Evolutionary conservation across 2,888 invertebrate genomes (phyloP).

Genomic region (Atrina japonica): DNA sequence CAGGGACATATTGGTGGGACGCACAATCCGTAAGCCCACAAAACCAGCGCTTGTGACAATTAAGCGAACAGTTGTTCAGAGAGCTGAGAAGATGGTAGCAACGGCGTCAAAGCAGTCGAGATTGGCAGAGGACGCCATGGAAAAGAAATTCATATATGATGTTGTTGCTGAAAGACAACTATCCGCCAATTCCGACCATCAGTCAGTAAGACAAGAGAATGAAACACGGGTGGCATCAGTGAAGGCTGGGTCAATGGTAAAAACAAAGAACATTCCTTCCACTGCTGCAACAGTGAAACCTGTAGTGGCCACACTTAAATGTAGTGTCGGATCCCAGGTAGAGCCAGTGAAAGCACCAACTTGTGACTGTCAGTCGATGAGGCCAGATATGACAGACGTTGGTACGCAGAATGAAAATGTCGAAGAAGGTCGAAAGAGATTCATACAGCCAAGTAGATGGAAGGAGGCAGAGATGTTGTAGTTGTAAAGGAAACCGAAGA

Average conservation of each 20-base stretch:
- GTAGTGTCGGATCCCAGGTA: no score
- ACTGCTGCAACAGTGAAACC: background rate
- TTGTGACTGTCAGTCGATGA: no score
- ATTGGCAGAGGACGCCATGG: background rate
- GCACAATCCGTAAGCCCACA: background rate
- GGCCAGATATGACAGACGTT: no score
- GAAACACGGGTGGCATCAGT: background rate
- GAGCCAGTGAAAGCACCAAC: no score
- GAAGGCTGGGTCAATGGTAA: background rate
- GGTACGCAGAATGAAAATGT: no score
- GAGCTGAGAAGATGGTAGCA: background rate
- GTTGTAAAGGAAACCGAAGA: no score
- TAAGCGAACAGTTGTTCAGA: background rate
- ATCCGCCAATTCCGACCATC: background rate
- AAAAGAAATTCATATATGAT: background rate
- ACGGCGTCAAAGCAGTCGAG: background rate
- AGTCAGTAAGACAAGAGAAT: no score
- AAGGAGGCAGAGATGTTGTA: no score
- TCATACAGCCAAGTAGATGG: no score
- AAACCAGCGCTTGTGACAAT: background rate
- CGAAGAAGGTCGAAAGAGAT: no score
- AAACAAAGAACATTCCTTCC: constrained; percentile 1
- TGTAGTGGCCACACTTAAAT: background rate
- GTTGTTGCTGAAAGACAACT: background rate
- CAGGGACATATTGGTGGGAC: background rate